Evolutionary conservation across 2,113 vertebrate species (phyloP), one percentile per base, ranked within the genome.

Genomic region (Mobula hypostoma): DNA sequence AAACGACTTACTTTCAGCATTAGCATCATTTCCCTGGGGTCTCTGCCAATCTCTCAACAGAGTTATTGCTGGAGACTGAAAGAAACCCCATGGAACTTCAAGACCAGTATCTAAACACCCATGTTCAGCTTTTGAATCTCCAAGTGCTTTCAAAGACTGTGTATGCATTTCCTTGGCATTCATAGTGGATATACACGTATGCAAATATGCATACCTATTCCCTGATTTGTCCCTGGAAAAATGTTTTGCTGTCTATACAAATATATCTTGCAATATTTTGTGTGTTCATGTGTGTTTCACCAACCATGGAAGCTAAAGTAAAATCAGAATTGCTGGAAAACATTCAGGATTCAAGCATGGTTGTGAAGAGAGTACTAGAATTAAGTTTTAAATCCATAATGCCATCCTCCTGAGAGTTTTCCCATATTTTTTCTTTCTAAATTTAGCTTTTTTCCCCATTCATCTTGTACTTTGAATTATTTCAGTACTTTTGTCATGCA

Each of bases 271-370:
- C 58, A 90, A 6, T 90, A 32, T 32, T n/a, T 32, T 90, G n/a
- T 36, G 61, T 66, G 29, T 17, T 5, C 85, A 88, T 88, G 29
- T 32, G 6, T 19, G 15, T 14, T 90, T 90, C 14, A 32, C 85
- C 12, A 19, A 66, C 85, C 40, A 29, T 82, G 48, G 8, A 85
- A 85, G 24, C 48, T 66, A 14, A 90, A 36, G 66, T 90, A 66
- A 90, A 68, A 32, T 90, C n/a, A 90, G 85, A 90, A 90, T 66
- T 90, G 85, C 61, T 66, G 85, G 61, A 90, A 90, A 66, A n/a
- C 29, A 17, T 68, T 90, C 61, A 66, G 29, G 27, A 32, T 61
- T 15, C 14, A 90, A 15, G 29, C 61, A 68, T 7, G 32, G n/a
- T n/a, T 68, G 29, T 88, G 83, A 14, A 66, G 14, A 36, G 2